These are phyloP conservation scores for Oscheius onirici DNA, from an alignment of 2,888 invertebrate genomes.

Conservation along the genomic window DNA sequence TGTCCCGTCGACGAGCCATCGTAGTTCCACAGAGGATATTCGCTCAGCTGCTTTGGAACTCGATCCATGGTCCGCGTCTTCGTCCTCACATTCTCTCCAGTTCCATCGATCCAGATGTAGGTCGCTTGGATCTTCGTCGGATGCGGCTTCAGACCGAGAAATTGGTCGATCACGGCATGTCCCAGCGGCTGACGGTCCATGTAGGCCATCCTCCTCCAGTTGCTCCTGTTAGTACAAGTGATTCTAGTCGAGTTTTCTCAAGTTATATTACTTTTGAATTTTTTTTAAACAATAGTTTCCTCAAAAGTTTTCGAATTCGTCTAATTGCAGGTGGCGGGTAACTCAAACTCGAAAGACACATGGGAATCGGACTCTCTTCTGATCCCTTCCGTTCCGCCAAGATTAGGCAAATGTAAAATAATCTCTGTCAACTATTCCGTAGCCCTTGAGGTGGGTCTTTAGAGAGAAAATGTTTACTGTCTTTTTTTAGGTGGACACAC, in stretches of 20 bases:
- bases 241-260: too few species aligned
- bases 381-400: constrained; percentile 68
- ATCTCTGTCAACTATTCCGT: constrained; percentile 66
- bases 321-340: constrained; percentile 40
- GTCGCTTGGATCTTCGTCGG: constrained; percentile 77
- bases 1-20: constrained; percentile 95
- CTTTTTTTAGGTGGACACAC: constrained; percentile 1
- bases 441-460: constrained; percentile 61
- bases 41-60: constrained; percentile 79
- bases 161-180: constrained; percentile 50
- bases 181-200: constrained; percentile 47
- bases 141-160: constrained; percentile 53
- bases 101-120: constrained; percentile 93
- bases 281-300: too few species aligned
- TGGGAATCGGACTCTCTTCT: constrained; percentile 54
- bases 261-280: too few species aligned
- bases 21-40: constrained; percentile 89
- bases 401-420: constrained; percentile 66
- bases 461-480: background rate
- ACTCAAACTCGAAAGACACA: constrained; percentile 35
- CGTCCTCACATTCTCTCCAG: constrained; percentile 87
- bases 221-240: too few species aligned
- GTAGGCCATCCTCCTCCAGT: background rate
- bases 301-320: too few species aligned
- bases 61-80: constrained; percentile 87